These are phyloP conservation scores for Arremon brunneinucha DNA, from an alignment of 2,797 vertebrate genomes.

Conservation along the genomic window DNA sequence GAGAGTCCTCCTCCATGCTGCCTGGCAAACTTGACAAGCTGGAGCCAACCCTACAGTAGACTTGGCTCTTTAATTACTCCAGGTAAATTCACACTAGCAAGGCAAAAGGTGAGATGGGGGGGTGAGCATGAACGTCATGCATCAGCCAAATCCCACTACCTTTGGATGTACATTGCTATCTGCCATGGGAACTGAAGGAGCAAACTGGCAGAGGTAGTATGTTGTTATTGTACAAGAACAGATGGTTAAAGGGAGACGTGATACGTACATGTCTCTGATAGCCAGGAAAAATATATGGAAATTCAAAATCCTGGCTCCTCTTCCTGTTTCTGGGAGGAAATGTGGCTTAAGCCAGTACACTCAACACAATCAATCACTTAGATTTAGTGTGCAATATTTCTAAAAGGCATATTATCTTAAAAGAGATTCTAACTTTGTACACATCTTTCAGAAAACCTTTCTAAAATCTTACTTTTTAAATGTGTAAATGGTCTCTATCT, in stretches of 20 bases:
- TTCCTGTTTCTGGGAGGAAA: constrained; percentile 29
- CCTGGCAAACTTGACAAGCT: not conserved
- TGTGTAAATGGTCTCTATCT: not conserved
- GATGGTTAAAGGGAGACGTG: constrained; percentile 3
- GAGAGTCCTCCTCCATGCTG: not conserved
- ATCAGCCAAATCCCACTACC: not conserved
- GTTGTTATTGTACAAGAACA: not conserved
- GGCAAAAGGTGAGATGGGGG: not conserved
- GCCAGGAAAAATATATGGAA: constrained; percentile 46
- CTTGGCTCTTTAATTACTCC: not conserved
- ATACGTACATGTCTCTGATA: not conserved
- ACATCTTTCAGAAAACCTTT: not conserved
- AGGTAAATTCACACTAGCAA: not conserved
- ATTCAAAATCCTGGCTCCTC: constrained; percentile 25
- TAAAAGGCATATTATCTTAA: not conserved
- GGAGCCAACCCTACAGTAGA: not conserved
- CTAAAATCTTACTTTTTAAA: not conserved
- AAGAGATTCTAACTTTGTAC: not conserved
- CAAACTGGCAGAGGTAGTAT: not conserved
- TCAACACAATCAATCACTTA: constrained; percentile 16
- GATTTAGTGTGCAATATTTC: not conserved
- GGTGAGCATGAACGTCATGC: not conserved
- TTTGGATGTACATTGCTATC: not conserved
- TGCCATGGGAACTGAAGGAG: not conserved
- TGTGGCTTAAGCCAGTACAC: not conserved